A percentile compares a stretch with the other conserved stretches of the same genome.
Evolutionary conservation across 2,797 vertebrate species (phyloP).

Genomic region (Crax fasciolata): DNA sequence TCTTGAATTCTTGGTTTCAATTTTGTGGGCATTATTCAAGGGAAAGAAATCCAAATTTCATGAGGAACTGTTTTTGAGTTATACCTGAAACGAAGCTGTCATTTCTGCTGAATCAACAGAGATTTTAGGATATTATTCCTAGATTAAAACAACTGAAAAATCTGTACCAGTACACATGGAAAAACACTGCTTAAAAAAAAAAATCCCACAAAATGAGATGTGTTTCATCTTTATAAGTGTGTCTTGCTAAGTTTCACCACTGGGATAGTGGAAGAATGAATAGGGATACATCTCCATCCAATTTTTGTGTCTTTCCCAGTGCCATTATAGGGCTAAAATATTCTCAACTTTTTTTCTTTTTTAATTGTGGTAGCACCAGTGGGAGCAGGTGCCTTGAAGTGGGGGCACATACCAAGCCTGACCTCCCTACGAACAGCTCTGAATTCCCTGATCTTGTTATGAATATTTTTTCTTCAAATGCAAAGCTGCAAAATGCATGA

Average conservation of each 20-base stretch:
- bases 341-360: constrained; percentile 5
- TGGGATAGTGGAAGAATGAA: neutral
- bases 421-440: constrained; percentile 58
- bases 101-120: neutral
- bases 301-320: neutral
- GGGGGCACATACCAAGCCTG: constrained; percentile 41
- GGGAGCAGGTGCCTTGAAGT: constrained; percentile 71
- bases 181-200: neutral
- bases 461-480: constrained; percentile 77
- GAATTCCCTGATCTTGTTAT: constrained; percentile 75
- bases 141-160: neutral
- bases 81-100: neutral
- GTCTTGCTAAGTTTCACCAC: neutral
- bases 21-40: neutral
- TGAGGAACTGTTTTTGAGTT: neutral
- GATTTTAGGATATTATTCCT: neutral
- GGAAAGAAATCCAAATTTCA: neutral
- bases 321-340: constrained; percentile 15
- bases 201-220: neutral
- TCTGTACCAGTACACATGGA: neutral
- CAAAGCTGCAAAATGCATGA: constrained; percentile 82
- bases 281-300: neutral
- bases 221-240: neutral
- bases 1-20: neutral
- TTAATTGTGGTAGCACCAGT: constrained; percentile 21